A percentile compares a stretch with the other conserved stretches of the same genome.
These are phyloP conservation scores for Pogonocichla stellata DNA, from an alignment of 2,113 vertebrate genomes.

Conservation along the genomic window DNA sequence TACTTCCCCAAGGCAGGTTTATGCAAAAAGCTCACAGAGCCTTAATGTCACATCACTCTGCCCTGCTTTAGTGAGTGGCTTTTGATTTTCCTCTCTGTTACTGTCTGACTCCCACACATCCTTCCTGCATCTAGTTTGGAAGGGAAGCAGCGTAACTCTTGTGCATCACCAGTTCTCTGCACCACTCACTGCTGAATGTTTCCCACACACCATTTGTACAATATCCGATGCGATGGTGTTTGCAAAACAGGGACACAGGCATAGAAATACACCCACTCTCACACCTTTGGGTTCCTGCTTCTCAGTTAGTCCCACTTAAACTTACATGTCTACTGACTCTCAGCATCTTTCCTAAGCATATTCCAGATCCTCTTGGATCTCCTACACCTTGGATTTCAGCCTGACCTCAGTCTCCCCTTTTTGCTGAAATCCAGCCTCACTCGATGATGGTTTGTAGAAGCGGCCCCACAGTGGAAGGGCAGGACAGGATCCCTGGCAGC, in stretches of 20 bases:
- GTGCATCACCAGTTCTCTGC: background rate
- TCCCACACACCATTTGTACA: background rate
- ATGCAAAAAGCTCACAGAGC: background rate
- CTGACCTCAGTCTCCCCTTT: background rate
- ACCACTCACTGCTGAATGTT: background rate
- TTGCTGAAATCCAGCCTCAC: background rate
- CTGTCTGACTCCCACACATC: background rate
- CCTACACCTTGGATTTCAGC: background rate
- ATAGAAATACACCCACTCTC: background rate
- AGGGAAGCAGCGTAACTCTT: background rate
- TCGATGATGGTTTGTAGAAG: rapidly evolving
- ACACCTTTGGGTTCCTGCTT: background rate
- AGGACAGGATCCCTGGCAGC: background rate
- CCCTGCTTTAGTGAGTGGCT: background rate
- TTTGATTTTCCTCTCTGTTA: background rate
- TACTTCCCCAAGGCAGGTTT: background rate
- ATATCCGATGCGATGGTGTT: background rate
- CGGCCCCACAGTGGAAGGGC: rapidly evolving
- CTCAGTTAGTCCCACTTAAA: background rate
- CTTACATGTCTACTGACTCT: background rate
- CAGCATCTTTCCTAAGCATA: background rate
- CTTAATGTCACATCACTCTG: background rate
- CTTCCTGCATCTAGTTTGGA: background rate
- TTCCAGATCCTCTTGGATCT: background rate
- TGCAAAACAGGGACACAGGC: background rate